phyloP scores from a whole-genome alignment of 2,113 vertebrate species.

The Neoarius graeffei region DNA sequence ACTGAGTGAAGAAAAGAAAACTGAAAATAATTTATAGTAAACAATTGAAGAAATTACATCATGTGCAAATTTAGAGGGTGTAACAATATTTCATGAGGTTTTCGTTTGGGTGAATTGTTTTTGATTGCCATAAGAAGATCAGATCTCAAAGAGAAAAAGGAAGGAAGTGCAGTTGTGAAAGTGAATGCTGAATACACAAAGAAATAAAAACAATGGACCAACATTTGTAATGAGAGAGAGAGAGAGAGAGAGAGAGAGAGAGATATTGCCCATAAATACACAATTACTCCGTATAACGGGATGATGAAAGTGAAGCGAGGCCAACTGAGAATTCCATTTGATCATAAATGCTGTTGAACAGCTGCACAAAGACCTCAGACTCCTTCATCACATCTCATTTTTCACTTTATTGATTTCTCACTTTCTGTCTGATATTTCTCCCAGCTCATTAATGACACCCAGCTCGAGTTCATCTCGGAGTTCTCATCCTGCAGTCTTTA shows the following conservation, averaged over 20 bases:
- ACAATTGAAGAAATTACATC: no score
- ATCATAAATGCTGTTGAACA: not conserved
- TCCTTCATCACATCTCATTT: slow-evolving; percentile 13
- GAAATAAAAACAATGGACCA: not conserved
- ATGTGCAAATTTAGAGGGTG: not conserved
- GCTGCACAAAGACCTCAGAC: not conserved
- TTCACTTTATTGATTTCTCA: slow-evolving; percentile 4
- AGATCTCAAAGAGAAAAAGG: not conserved
- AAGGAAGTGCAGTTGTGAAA: no score
- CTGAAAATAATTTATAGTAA: no score
- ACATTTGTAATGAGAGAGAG: no score
- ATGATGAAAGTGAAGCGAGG: not conserved
- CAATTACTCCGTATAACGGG: not conserved
- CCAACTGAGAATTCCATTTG: not conserved
- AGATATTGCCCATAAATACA: not conserved
- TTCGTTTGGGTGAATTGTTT: no score
- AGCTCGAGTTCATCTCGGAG: not conserved
- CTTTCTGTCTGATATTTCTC: not conserved
- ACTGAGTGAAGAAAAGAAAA: no score
- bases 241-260: not conserved
- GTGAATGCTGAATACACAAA: not conserved
- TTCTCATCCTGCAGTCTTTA: not conserved
- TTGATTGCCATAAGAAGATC: no score
- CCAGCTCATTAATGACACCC: slow-evolving; percentile 1
- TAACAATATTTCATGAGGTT: no score